Conservation (phyloP, 30 jellyfish, hydroid and myxozoan genomes). For the Turritopsis rubra region DNA sequence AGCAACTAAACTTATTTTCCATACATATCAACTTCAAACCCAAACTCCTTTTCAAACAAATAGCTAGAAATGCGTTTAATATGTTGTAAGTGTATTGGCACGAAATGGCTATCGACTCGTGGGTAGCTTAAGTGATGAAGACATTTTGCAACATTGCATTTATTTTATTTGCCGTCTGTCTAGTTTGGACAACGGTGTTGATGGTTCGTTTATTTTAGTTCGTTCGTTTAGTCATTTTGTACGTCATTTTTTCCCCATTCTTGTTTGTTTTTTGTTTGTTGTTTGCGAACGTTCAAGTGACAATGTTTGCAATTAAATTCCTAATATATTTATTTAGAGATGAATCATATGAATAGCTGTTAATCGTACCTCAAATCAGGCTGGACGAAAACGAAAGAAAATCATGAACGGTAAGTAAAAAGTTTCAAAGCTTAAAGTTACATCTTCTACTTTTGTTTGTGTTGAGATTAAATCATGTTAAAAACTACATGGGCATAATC, state of each 20-base stretch:
- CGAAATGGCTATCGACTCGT: not conserved
- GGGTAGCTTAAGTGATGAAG: not conserved
- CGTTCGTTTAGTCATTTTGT: not conserved
- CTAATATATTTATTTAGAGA: not conserved
- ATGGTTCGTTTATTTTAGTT: not conserved
- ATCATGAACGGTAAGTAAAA: not conserved
- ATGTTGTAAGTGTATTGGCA: not conserved
- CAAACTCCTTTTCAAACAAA: not conserved
- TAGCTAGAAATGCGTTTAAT: not conserved
- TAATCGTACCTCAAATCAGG: not conserved
- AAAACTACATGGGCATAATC: not conserved
- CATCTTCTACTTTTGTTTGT: not conserved
- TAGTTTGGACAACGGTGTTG: not conserved
- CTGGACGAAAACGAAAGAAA: not conserved
- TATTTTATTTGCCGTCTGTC: not conserved
- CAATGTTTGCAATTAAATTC: not conserved
- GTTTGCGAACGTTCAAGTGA: not conserved
- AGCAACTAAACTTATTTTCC: not conserved
- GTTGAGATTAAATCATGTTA: not conserved
- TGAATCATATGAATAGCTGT: not conserved
- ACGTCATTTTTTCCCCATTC: not conserved
- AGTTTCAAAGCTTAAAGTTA: not conserved
- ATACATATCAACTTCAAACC: not conserved
- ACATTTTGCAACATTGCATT: not conserved
- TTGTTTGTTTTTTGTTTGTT: not conserved